Evolutionary conservation across 2,888 invertebrate species (phyloP), one percentile per base, ranked within the genome.

Genomic region (Exephanes ischioxanthus): DNA sequence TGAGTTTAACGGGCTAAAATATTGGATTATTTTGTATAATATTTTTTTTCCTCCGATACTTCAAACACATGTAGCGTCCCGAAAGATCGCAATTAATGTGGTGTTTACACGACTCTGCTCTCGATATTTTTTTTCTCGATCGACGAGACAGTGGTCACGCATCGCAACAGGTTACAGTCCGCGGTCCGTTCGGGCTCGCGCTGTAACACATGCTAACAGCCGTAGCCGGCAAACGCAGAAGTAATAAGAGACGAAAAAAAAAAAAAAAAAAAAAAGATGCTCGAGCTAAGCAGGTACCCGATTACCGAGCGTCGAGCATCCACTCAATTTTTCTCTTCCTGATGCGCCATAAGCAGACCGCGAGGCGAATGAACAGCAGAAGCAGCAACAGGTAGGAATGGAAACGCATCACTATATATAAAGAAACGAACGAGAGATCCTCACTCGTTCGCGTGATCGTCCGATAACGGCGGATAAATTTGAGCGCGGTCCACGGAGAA

Each of bases 401-500:
- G 41, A 72, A 48, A 55, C 37, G 71, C n/a, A 45, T 48, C 61
- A n/a, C 61, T 37, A 33, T 51, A 77, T 26, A 58, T 41, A 41
- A 67, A 45, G 58, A 22, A 66, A 51, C 30, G 71, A 71, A 61
- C 48, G 48, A 48, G 48, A 48, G 83, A 70, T 63, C 71, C 63
- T 63, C 63, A 33, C 26, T 78, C 61, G 83, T 76, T 80, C 80
- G 79, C 83, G 80, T 84, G 83, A 84, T 84, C 70, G 75, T 84
- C 73, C 70, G 83, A 84, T 84, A 84, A 84, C 83, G 83, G 79
- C 53, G 75, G 79, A 84, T 84, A 84, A 84, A 84, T 84, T 80
- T 55, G 83, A 84, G 53, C 80, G 68, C 53, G 79, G 70, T 75
- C 83, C 61, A 45, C 63, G 70, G 70, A 51, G 75, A 84, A 84